Percentiles rank a stretch among this genome's conserved stretches.
phyloP scores from a whole-genome alignment of 2,888 invertebrate genomes.

The Pseudoips prasinana region DNA sequence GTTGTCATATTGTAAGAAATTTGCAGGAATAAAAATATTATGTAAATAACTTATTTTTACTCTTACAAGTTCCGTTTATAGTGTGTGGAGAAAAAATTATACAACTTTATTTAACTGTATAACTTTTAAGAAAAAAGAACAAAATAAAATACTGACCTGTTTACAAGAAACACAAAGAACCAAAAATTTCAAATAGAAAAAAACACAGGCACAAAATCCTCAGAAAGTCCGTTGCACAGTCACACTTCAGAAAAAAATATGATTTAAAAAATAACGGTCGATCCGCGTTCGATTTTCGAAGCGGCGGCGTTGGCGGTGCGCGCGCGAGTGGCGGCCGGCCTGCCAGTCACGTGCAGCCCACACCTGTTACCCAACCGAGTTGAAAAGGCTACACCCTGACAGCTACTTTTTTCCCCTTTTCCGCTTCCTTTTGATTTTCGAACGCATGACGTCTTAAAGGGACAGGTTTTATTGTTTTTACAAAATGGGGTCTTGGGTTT shows the following conservation, averaged over 20 bases:
- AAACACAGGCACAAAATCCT: slow-evolving; percentile 74
- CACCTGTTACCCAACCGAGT: slow-evolving; percentile 64
- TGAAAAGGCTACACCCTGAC: slow-evolving; percentile 44
- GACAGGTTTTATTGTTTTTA: slow-evolving; percentile 18
- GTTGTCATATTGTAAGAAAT: not conserved
- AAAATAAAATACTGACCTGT: slow-evolving; percentile 50
- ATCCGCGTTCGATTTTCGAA: slow-evolving; percentile 58
- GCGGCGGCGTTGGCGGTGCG: slow-evolving; percentile 71
- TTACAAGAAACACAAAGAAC: slow-evolving; percentile 26
- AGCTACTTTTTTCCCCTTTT: slow-evolving; percentile 46
- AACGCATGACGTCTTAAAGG: slow-evolving; percentile 11
- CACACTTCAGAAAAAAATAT: slow-evolving; percentile 51
- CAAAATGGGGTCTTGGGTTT: slow-evolving; percentile 6
- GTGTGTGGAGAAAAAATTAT: too few species aligned
- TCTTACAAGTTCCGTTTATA: too few species aligned
- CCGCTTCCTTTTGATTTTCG: slow-evolving; percentile 38
- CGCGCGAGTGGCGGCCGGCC: slow-evolving; percentile 75
- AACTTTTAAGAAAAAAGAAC: too few species aligned
- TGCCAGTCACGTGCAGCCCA: slow-evolving; percentile 64
- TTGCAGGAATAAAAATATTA: too few species aligned
- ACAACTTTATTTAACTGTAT: too few species aligned
- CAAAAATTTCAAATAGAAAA: slow-evolving; percentile 39
- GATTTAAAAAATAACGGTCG: slow-evolving; percentile 48
- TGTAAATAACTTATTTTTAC: too few species aligned
- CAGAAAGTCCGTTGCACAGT: slow-evolving; percentile 59